These are phyloP conservation scores for Zaprionus lineosus DNA, from an alignment of 2,888 invertebrate genomes.

Conservation along the genomic window DNA sequence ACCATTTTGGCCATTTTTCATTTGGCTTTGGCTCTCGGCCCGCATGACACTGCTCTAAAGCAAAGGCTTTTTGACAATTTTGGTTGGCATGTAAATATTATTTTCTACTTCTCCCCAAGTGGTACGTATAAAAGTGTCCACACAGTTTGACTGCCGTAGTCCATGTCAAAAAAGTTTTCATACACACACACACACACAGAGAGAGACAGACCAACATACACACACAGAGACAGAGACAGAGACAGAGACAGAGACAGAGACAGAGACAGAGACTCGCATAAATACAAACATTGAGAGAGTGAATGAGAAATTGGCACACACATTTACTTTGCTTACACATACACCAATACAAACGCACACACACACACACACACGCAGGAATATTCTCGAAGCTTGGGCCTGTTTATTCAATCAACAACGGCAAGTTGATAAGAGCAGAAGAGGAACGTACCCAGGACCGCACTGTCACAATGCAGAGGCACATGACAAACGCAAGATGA, in stretches of 20 bases:
- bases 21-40: conserved; percentile 21
- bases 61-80: conserved; percentile 45
- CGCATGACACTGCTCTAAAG: conserved; percentile 25
- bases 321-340: conserved; percentile 5
- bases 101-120: conserved; percentile 55
- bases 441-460: conserved; percentile 6
- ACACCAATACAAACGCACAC: conserved; percentile 18
- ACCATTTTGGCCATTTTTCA: conserved; percentile 42
- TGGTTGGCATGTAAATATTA: conserved; percentile 64
- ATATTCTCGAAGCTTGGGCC: conserved; percentile 30
- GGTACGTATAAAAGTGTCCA: conserved; percentile 21
- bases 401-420: conserved; percentile 74
- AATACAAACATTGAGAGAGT: too few species aligned
- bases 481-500: conserved; percentile 75
- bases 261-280: too few species aligned
- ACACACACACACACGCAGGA: conserved; percentile 26
- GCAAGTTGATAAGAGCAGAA: conserved; percentile 52
- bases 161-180: conserved; percentile 50
- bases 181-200: conserved; percentile 12
- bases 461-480: conserved; percentile 66
- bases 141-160: conserved; percentile 5
- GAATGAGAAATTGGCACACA: not conserved
- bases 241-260: too few species aligned
- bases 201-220: conserved; percentile 26
- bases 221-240: too few species aligned